A percentile compares a stretch with the other conserved stretches of the same genome.
phyloP scores from a whole-genome alignment of 2,113 vertebrate species.

The Candoia aspera region DNA sequence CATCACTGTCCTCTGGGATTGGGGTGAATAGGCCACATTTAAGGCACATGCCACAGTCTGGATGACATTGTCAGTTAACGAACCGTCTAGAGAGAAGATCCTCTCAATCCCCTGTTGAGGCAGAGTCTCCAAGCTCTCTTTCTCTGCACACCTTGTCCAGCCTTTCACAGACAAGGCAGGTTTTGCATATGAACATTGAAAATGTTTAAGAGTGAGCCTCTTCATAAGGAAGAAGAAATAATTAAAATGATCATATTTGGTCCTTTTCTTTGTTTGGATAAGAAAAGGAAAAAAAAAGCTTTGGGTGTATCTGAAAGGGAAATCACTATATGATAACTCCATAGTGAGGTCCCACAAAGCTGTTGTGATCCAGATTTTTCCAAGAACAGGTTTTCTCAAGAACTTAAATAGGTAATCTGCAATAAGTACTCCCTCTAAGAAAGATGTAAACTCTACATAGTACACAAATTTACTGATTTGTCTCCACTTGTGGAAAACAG shows the following conservation, averaged over 20 bases:
- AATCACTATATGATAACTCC: background rate
- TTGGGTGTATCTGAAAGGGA: background rate
- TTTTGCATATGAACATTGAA: background rate
- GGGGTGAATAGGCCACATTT: background rate
- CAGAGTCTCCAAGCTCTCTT: background rate
- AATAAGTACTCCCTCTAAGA: background rate
- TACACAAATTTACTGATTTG: background rate
- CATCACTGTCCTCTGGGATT: background rate
- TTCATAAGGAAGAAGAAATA: too few species aligned
- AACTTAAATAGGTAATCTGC: background rate
- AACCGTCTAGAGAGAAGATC: background rate
- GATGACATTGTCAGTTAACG: background rate
- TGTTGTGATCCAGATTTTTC: background rate
- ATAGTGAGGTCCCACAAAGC: background rate
- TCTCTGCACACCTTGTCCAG: background rate
- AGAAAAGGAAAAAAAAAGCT: background rate
- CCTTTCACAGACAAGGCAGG: background rate
- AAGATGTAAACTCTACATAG: background rate
- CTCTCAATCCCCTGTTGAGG: background rate
- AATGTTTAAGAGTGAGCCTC: background rate
- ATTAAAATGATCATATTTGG: background rate
- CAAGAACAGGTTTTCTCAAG: background rate
- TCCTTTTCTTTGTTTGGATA: background rate
- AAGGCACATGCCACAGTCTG: background rate
- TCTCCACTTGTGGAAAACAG: background rate